A percentile compares a stretch with the other conserved stretches of the same genome.
phyloP scores from a whole-genome alignment of 2,113 vertebrate species.

The Cephalopterus ornatus region DNA sequence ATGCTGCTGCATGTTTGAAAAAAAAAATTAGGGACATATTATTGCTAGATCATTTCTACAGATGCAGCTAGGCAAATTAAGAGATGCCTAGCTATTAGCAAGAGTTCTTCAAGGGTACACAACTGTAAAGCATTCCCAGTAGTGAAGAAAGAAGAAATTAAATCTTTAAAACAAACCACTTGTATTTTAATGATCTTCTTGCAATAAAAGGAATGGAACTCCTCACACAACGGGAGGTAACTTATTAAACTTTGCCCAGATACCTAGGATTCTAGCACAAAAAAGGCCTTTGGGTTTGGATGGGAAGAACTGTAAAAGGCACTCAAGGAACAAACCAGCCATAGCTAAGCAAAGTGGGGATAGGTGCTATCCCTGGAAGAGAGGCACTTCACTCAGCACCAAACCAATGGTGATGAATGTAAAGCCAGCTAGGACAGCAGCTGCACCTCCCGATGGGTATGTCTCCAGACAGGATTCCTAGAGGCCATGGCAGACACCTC shows the following conservation, averaged over 20 bases:
- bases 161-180: neutral
- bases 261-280: neutral
- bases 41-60: neutral
- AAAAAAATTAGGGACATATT: neutral
- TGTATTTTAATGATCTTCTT: neutral
- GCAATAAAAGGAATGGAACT: neutral
- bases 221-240: neutral
- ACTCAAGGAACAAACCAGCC: neutral
- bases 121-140: neutral
- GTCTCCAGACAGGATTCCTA: neutral
- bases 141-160: neutral
- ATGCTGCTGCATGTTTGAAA: neutral
- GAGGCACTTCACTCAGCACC: neutral
- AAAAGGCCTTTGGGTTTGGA: neutral
- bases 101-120: neutral
- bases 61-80: neutral
- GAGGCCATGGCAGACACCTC: neutral
- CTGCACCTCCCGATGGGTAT: neutral
- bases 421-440: neutral
- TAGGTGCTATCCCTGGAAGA: neutral
- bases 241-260: neutral
- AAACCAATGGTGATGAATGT: neutral
- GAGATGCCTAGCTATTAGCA: neutral
- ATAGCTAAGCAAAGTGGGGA: neutral
- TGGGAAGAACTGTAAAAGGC: neutral